Evolutionary conservation across 2,113 vertebrate genomes (phyloP).

Genomic region (Heloderma charlesbogerti): DNA sequence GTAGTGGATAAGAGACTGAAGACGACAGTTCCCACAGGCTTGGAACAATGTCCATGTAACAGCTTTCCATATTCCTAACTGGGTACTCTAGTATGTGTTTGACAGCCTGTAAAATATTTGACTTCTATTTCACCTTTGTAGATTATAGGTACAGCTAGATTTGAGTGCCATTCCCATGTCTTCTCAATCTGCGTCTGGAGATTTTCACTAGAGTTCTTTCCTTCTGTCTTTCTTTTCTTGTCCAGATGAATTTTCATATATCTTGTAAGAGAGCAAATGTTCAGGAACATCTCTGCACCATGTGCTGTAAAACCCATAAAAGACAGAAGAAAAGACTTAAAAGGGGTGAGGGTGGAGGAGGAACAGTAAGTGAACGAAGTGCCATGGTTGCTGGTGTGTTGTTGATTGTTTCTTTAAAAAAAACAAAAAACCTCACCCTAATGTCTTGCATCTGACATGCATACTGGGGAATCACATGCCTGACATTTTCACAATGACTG

Average conservation of each 20-base stretch:
- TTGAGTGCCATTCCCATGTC: conserved; percentile 13
- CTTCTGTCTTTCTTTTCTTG: conserved; percentile 10
- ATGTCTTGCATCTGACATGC: conserved; percentile 69
- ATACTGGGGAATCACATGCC: conserved; percentile 61
- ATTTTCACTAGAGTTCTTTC: background rate
- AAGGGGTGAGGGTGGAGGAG: conserved; percentile 24
- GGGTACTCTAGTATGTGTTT: background rate
- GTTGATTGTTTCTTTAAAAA: background rate
- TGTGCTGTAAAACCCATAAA: conserved; percentile 56
- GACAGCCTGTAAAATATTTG: background rate
- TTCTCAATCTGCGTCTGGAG: conserved; percentile 43
- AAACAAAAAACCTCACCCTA: conserved; percentile 28
- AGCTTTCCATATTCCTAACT: background rate
- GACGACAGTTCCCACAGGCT: too few species aligned
- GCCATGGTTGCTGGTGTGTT: conserved; percentile 39
- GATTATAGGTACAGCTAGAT: too few species aligned
- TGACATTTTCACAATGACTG: conserved; percentile 66
- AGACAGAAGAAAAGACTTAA: conserved; percentile 65
- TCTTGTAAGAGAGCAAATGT: conserved; percentile 60
- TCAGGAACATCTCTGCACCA: conserved; percentile 56
- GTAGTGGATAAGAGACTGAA: too few species aligned
- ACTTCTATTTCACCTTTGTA: background rate
- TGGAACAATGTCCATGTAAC: too few species aligned
- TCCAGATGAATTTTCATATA: conserved; percentile 33
- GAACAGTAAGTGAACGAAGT: conserved; percentile 38